Conservation (phyloP, 2,888 invertebrate genomes). For the Resseliella maxima region DNA sequence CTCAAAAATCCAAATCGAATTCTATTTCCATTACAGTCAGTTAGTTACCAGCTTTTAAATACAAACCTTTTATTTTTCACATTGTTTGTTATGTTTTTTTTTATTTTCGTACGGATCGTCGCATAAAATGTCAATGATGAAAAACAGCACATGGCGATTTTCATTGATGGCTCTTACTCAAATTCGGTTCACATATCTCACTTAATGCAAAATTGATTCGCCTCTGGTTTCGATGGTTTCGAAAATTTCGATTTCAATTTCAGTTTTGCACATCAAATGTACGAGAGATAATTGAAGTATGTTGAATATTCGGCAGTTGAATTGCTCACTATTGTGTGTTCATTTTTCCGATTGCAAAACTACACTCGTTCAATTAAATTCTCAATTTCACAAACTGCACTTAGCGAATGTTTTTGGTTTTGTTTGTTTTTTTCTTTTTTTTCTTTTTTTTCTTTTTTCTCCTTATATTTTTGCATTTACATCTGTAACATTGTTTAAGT, state of each 20-base stretch:
- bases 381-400: background rate
- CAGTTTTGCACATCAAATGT: background rate
- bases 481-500: background rate
- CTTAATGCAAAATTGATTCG: background rate
- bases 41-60: background rate
- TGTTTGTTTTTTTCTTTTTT: background rate
- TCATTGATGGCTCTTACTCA: background rate
- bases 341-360: background rate
- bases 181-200: slow-evolving; percentile 2
- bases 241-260: background rate
- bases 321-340: background rate
- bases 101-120: background rate
- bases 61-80: slow-evolving; percentile 8
- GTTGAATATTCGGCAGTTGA: background rate
- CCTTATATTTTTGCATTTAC: background rate
- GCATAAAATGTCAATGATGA: background rate
- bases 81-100: background rate
- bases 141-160: background rate
- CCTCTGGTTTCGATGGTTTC: background rate
- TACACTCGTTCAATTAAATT: background rate
- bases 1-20: background rate
- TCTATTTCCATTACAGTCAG: slow-evolving; percentile 4
- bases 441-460: background rate
- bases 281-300: background rate
- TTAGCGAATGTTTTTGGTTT: background rate